phyloP scores from a whole-genome alignment of 2,113 vertebrate genomes.

The Lophotis ruficrista region DNA sequence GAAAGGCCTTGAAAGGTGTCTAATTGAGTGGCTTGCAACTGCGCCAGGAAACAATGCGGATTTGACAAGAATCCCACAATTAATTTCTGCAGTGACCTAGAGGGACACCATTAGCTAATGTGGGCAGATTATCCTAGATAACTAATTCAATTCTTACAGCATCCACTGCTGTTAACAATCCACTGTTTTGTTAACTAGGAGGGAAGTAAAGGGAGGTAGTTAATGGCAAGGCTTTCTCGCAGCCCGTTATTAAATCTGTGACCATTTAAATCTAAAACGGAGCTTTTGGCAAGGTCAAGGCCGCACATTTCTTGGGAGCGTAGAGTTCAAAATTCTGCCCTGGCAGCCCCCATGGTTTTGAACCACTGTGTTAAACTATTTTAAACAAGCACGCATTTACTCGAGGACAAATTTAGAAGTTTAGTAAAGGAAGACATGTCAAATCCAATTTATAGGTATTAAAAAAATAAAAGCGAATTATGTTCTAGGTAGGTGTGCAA shows the following conservation, averaged over 20 bases:
- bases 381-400: constrained; percentile 45
- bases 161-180: constrained; percentile 7
- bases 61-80: constrained; percentile 76
- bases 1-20: constrained; percentile 80
- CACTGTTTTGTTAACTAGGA: constrained; percentile 62
- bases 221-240: constrained; percentile 56
- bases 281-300: constrained; percentile 61
- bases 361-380: not conserved
- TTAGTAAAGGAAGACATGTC: constrained; percentile 58
- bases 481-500: constrained; percentile 9
- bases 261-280: constrained; percentile 67
- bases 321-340: constrained; percentile 52
- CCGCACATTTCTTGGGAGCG: constrained; percentile 51
- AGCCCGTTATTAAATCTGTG: constrained; percentile 70
- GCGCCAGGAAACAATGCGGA: constrained; percentile 78
- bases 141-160: constrained; percentile 52
- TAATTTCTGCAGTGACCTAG: constrained; percentile 78
- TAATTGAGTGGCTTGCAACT: constrained; percentile 77
- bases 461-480: constrained; percentile 36
- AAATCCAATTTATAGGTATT: constrained; percentile 41
- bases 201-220: constrained; percentile 61
- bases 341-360: constrained; percentile 39
- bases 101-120: constrained; percentile 75
- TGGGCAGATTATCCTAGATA: constrained; percentile 68
- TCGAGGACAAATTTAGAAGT: constrained; percentile 53